phyloP scores from a whole-genome alignment of 2,113 vertebrate species.

The Rallus limicola region DNA sequence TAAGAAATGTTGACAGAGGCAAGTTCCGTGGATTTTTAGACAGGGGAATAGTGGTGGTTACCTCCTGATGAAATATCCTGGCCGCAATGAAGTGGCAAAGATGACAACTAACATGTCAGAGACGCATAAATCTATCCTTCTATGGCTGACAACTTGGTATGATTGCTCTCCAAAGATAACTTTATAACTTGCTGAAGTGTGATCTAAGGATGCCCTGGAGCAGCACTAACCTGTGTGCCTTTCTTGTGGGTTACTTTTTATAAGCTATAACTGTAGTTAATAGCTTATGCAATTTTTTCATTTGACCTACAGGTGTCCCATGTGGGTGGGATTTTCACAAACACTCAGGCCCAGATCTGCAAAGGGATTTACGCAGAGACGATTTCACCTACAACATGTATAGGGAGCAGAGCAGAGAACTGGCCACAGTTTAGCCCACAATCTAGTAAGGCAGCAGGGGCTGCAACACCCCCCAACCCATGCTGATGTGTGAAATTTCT shows the following conservation, averaged over 20 bases:
- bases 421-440: not conserved
- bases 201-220: conserved; percentile 67
- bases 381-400: not conserved
- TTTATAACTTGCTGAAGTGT: conserved; percentile 72
- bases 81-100: conserved; percentile 57
- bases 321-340: conserved; percentile 66
- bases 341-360: not conserved
- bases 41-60: conserved; percentile 10
- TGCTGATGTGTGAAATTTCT: not conserved
- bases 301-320: conserved; percentile 64
- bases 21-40: conserved; percentile 23
- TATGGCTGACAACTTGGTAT: conserved; percentile 61
- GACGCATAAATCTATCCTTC: conserved; percentile 23
- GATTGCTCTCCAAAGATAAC: conserved; percentile 75
- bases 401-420: not conserved
- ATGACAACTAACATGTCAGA: conserved; percentile 55
- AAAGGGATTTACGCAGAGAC: not conserved
- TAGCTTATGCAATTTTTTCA: conserved; percentile 54
- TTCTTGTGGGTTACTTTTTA: conserved; percentile 66
- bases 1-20: conserved; percentile 28
- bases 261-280: conserved; percentile 61
- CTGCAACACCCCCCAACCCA: not conserved
- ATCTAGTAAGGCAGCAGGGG: not conserved
- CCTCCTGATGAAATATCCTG: conserved; percentile 53
- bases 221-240: conserved; percentile 56